Percentiles rank a stretch among this genome's conserved stretches.
These are phyloP conservation scores for Aleiodes alternator DNA, from an alignment of 2,888 invertebrate genomes.

Conservation along the genomic window DNA sequence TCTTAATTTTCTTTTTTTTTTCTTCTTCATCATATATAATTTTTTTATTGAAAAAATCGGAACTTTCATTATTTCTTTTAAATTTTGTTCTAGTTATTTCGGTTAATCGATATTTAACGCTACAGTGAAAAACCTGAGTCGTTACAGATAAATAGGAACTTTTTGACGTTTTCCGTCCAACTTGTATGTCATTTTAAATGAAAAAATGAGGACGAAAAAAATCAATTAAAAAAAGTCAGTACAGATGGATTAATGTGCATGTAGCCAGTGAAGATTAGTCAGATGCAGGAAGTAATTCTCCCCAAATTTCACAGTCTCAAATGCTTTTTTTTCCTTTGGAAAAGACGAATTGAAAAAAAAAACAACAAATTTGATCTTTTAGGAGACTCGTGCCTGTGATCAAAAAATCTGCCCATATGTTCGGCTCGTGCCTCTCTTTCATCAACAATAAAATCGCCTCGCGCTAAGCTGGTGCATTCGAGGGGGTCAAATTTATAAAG, in stretches of 20 bases:
- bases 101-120: constrained; percentile 60
- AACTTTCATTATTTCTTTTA: constrained; percentile 21
- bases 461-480: constrained; percentile 60
- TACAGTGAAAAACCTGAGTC: constrained; percentile 62
- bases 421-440: constrained; percentile 54
- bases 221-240: constrained; percentile 39
- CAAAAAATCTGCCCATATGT: constrained; percentile 63
- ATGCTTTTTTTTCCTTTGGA: constrained; percentile 41
- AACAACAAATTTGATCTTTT: constrained; percentile 25
- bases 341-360: not conserved
- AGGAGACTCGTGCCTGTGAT: constrained; percentile 40
- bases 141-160: constrained; percentile 65
- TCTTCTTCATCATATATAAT: constrained; percentile 36
- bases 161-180: constrained; percentile 52
- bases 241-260: constrained; percentile 25
- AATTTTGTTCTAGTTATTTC: constrained; percentile 30
- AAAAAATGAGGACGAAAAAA: constrained; percentile 27
- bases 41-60: constrained; percentile 37
- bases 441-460: constrained; percentile 57
- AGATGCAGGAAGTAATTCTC: constrained; percentile 18
- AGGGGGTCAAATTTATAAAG: constrained; percentile 66
- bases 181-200: constrained; percentile 30
- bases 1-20: constrained; percentile 28
- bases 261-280: constrained; percentile 39
- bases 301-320: constrained; percentile 44